Conservation (phyloP, 2,797 vertebrate genomes). For the Allobates femoralis region DNA sequence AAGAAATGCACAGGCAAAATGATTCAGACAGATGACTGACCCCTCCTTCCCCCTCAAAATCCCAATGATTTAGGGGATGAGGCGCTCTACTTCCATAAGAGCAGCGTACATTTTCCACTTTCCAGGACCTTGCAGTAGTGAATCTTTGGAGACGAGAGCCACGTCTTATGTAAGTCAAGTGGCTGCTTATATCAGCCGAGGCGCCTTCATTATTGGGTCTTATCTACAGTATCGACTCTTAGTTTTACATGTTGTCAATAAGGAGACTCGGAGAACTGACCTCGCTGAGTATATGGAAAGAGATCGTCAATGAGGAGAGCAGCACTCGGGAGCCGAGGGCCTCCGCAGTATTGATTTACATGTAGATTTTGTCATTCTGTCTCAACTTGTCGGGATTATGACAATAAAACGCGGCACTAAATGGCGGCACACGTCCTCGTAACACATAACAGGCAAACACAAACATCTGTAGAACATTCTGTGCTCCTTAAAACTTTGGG, state of each 20-base stretch:
- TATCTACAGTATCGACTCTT: background rate
- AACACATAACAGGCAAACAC: background rate
- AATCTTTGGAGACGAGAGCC: background rate
- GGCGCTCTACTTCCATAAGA: too few relatives aligned
- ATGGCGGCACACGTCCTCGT: background rate
- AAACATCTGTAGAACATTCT: too few relatives aligned
- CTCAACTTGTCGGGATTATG: background rate
- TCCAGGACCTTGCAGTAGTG: too few relatives aligned
- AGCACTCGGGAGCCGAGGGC: background rate
- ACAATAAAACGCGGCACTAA: background rate
- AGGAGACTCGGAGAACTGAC: background rate
- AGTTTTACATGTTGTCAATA: slow-evolving; percentile 33
- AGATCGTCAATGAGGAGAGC: background rate
- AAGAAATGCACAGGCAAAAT: too few relatives aligned
- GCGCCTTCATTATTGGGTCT: slow-evolving; percentile 25
- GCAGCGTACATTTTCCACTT: too few relatives aligned
- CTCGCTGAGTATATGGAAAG: slow-evolving; percentile 20
- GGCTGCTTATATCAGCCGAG: background rate
- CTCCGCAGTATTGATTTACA: slow-evolving; percentile 15
- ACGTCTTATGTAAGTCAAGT: background rate
- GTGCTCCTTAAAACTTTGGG: too few relatives aligned
- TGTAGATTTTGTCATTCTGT: slow-evolving; percentile 24
- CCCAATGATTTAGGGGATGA: too few relatives aligned
- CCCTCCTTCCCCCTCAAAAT: too few relatives aligned
- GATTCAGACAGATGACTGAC: too few relatives aligned